Evolutionary conservation across 1,140 invertebrate genomes (phyloP), one percentile per base, ranked within the genome.

Genomic region (Camponotus vicinus): DNA sequence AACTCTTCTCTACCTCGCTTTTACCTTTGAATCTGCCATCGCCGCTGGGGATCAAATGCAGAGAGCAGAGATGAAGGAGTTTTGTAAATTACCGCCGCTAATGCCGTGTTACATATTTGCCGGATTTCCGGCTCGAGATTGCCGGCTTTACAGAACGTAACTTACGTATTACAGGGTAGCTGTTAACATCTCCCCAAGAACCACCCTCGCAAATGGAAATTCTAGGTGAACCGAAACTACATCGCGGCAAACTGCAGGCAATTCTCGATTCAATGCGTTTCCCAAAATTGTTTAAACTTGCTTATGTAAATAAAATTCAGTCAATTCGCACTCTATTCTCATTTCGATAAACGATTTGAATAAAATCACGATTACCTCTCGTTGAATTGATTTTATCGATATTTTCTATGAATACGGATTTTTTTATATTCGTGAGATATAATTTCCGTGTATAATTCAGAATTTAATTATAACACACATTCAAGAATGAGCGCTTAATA

Each of bases 31-130:
- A 73, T 71, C 13, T 40, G 18, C 37, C 52, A 42, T 71, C 61
- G 42, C 45, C 13, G 32, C 34, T 37, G n/a, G 9, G n/a, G 67
- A 71, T 71, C 67, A 71, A 67, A 67, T 52, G 34, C 7, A 37
- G 34, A 34, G 11, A 42, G 21, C 52, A 21, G 15, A 82, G 55
- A 82, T 37, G 79, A 70, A 42, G 21, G 67, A 82, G 79, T 82
- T 82, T 82, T 73, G 55, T 73, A 67, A 82, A 82, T 82, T 82
- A 82, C 55, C 66, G 67, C 4, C 49, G 55, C 40, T 82, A 61
- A 82, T 73, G 67, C 79, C 52, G 79, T 55, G 79, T 82, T 82
- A 82, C 79, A 73, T 82, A 61, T 82, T 82, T 82, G 67, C 55
- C 40, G 55, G 79, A 82, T 82, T 82, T 73, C 79, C 79, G 57